A percentile compares a stretch with the other conserved stretches of the same genome.
Evolutionary conservation across 1,140 invertebrate species (phyloP).

Genomic region (Sipha flava): DNA sequence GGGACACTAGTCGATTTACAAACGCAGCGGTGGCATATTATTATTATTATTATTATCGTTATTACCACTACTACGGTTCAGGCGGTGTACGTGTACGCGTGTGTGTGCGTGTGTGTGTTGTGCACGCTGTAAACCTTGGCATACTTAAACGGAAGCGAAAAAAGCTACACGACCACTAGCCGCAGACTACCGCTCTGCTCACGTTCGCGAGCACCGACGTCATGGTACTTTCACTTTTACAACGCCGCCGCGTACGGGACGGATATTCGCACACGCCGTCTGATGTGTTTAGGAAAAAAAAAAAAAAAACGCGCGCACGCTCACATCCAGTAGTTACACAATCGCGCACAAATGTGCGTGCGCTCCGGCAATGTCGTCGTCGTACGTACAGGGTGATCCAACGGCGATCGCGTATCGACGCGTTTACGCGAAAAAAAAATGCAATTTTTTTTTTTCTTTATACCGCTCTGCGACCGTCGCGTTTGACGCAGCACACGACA

Average conservation of each 20-base stretch:
- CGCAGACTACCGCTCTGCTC: not conserved
- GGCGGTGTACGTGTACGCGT: no score
- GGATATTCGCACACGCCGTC: conserved; percentile 10
- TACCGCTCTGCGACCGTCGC: no score
- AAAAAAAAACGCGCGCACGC: not conserved
- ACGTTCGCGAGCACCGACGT: not conserved
- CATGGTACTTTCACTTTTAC: conserved; percentile 29
- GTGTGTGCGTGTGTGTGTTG: not conserved
- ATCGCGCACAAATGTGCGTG: not conserved
- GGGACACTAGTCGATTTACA: not conserved
- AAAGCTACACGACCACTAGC: not conserved
- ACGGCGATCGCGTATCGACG: not conserved
- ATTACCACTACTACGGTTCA: not conserved
- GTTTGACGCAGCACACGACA: no score
- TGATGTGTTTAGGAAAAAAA: not conserved
- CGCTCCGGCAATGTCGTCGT: not conserved
- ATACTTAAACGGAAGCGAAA: conserved; percentile 16
- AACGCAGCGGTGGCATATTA: not conserved
- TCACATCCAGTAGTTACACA: not conserved
- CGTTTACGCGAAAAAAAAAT: no score
- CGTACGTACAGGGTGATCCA: not conserved
- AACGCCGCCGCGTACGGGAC: not conserved
- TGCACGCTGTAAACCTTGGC: conserved; percentile 23
- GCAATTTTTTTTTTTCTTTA: no score
- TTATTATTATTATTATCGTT: not conserved